These are phyloP conservation scores for Agriopis leucophaearia DNA, from an alignment of 2,888 invertebrate genomes.

Conservation along the genomic window DNA sequence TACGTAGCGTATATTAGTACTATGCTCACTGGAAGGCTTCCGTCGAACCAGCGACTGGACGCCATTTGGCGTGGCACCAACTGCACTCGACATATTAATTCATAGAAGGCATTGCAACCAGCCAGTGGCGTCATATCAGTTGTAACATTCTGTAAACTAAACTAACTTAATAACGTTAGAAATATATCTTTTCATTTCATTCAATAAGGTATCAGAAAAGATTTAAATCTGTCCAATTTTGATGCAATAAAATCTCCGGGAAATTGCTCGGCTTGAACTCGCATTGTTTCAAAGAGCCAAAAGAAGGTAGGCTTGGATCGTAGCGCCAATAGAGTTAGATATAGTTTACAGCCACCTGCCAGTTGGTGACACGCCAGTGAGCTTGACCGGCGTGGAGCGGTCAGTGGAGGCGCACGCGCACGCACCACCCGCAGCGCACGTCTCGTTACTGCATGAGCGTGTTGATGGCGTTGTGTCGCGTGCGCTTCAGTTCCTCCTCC, in stretches of 20 bases:
- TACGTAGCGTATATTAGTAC: too few relatives aligned
- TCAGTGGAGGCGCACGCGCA: background rate
- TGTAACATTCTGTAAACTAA: background rate
- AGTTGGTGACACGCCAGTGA: too few relatives aligned
- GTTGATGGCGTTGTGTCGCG: slow-evolving; percentile 94
- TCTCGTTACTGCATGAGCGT: slow-evolving; percentile 89
- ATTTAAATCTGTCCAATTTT: background rate
- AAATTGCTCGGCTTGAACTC: too few relatives aligned
- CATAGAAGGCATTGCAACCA: background rate
- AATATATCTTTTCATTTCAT: too few relatives aligned
- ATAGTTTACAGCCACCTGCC: too few relatives aligned
- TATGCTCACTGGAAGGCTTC: background rate
- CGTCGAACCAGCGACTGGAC: slow-evolving; percentile 26
- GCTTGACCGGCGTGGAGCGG: background rate
- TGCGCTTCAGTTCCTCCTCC: slow-evolving; percentile 98
- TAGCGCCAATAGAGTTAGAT: too few relatives aligned
- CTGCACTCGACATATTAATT: background rate
- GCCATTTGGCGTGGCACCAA: background rate
- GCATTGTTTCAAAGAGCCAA: too few relatives aligned
- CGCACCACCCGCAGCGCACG: background rate
- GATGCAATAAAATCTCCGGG: background rate
- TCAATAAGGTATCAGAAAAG: background rate
- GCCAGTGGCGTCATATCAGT: background rate
- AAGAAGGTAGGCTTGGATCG: too few relatives aligned
- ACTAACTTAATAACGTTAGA: too few relatives aligned